A percentile compares a stretch with the other conserved stretches of the same genome.
Conservation (phyloP, 2,888 invertebrate species). For the Trichacis sp. region DNA sequence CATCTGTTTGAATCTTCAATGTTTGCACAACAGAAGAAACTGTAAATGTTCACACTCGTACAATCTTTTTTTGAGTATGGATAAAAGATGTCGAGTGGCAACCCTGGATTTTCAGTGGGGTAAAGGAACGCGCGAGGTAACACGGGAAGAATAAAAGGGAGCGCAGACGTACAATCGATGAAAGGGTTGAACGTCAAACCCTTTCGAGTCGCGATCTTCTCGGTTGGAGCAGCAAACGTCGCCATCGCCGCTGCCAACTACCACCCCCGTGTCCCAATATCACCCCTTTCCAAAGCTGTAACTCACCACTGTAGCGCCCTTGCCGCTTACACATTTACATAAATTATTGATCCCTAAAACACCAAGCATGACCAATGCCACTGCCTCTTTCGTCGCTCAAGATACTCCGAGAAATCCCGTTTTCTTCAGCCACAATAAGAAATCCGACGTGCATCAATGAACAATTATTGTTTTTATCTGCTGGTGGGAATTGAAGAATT, state of each 20-base stretch:
- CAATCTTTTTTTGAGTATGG: too few relatives aligned
- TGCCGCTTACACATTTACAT: conserved; percentile 69
- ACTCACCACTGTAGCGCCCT: conserved; percentile 68
- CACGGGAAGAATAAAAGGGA: conserved; percentile 55
- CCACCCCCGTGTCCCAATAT: conserved; percentile 48
- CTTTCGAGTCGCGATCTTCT: conserved; percentile 67
- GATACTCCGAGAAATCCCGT: too few relatives aligned
- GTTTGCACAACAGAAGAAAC: too few relatives aligned
- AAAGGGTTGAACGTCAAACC: conserved; percentile 68
- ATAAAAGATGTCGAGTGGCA: too few relatives aligned
- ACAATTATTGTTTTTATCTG: too few relatives aligned
- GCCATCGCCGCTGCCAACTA: conserved; percentile 47
- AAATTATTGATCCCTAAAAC: conserved; percentile 69
- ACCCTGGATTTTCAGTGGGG: conserved; percentile 15
- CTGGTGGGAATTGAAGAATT: too few relatives aligned
- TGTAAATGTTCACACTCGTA: too few relatives aligned
- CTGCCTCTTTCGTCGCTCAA: conserved; percentile 54
- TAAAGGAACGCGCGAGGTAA: conserved; percentile 56
- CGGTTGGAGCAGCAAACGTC: conserved; percentile 49
- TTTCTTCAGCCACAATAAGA: too few relatives aligned
- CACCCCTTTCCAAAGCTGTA: conserved; percentile 58
- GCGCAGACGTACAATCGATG: conserved; percentile 66
- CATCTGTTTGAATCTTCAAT: too few relatives aligned
- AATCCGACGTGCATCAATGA: too few relatives aligned
- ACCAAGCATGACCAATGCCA: conserved; percentile 64